Conservation (phyloP, 2,797 vertebrate genomes). For the Catostomus latipinnis region DNA sequence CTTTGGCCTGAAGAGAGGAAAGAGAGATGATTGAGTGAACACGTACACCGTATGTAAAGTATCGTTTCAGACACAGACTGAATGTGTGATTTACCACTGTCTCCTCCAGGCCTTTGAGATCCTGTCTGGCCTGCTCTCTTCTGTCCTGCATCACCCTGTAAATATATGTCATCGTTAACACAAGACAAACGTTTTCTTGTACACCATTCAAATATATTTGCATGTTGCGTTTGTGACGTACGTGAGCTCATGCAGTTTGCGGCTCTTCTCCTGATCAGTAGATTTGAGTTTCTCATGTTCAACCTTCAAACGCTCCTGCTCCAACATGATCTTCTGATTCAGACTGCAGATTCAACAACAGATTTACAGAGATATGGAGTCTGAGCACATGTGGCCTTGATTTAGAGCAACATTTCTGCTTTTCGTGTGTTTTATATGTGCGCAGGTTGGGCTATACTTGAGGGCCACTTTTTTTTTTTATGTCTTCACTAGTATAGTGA, state of each 20-base stretch:
- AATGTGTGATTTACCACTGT: conserved; percentile 81
- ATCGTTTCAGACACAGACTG: neutral
- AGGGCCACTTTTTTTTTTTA: too few relatives aligned
- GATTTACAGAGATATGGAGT: neutral
- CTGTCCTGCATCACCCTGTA: conserved; percentile 87
- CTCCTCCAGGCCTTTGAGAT: conserved; percentile 88
- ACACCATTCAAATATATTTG: neutral
- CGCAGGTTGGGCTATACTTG: too few relatives aligned
- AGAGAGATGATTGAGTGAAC: neutral
- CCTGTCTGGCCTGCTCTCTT: conserved; percentile 88
- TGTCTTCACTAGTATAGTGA: too few relatives aligned
- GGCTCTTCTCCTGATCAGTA: conserved; percentile 86
- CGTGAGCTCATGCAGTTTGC: conserved; percentile 87
- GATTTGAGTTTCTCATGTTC: conserved; percentile 86
- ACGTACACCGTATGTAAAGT: neutral
- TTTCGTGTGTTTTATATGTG: neutral
- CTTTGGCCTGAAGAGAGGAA: conserved; percentile 83
- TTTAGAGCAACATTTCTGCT: neutral
- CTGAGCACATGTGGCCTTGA: neutral
- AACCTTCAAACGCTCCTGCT: conserved; percentile 84
- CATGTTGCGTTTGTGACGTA: conserved; percentile 64
- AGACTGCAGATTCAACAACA: conserved; percentile 67
- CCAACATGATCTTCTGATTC: conserved; percentile 90
- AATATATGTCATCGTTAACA: conserved; percentile 19
- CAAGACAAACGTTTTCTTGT: neutral